Percentiles rank a stretch among this genome's conserved stretches.
Conservation (phyloP, 2,888 invertebrate species). For the Ganaspis brasiliensis region DNA sequence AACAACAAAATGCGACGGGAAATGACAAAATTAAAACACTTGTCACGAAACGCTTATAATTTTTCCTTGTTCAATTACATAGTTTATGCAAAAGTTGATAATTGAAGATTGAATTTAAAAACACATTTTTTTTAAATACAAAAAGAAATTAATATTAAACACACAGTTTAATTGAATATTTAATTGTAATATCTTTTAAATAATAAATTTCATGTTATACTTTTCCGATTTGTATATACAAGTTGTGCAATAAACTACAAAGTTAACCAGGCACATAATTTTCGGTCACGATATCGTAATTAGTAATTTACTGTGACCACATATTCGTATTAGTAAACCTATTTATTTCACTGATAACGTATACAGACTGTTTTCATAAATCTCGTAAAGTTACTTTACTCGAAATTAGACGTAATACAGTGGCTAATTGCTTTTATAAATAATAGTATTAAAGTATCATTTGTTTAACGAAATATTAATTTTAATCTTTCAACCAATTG, state of each 20-base stretch:
- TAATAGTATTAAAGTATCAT: conserved; percentile 5
- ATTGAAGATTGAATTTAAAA: too few relatives aligned
- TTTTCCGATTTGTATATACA: neutral
- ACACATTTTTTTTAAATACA: too few relatives aligned
- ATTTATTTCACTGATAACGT: neutral
- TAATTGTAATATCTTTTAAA: neutral
- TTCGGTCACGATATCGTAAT: neutral
- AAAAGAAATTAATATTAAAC: too few relatives aligned
- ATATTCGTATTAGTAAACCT: conserved; percentile 8
- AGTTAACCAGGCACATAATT: neutral
- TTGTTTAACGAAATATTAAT: neutral
- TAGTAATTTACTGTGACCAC: neutral
- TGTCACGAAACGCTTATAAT: too few relatives aligned
- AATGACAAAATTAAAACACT: too few relatives aligned
- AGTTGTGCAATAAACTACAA: neutral
- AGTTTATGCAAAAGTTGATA: too few relatives aligned
- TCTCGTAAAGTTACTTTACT: neutral
- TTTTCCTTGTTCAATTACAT: too few relatives aligned
- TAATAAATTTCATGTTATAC: conserved; percentile 6
- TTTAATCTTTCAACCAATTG: neutral
- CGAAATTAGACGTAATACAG: neutral
- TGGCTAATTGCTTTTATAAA: neutral
- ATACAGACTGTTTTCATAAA: neutral
- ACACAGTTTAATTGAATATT: too few relatives aligned
- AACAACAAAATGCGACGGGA: too few relatives aligned